Evolutionary conservation across 2,113 vertebrate species (phyloP).

Genomic region (Paratilapia polleni): DNA sequence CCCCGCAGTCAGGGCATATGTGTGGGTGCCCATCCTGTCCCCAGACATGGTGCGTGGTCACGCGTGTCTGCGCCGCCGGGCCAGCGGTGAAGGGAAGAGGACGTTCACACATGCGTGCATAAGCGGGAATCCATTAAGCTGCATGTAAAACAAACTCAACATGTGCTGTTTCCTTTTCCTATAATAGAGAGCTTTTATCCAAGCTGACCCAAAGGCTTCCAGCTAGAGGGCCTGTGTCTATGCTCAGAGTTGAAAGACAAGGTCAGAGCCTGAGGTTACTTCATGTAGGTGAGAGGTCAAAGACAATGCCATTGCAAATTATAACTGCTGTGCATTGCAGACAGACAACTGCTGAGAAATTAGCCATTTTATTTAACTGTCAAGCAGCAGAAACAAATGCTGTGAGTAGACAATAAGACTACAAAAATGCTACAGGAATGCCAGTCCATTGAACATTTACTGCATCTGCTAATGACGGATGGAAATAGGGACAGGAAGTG

Average conservation of each 20-base stretch:
- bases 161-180: slow-evolving; percentile 75
- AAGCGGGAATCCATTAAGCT: slow-evolving; percentile 74
- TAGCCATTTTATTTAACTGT: neutral
- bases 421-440: neutral
- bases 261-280: slow-evolving; percentile 43
- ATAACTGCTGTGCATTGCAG: neutral
- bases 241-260: slow-evolving; percentile 53
- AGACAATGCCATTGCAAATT: slow-evolving; percentile 30
- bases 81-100: slow-evolving; percentile 55
- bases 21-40: slow-evolving; percentile 68
- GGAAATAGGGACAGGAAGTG: neutral
- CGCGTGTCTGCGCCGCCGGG: slow-evolving; percentile 39
- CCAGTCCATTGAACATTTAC: neutral
- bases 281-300: slow-evolving; percentile 65
- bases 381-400: neutral
- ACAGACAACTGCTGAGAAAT: neutral
- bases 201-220: slow-evolving; percentile 51
- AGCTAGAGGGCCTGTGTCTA: slow-evolving; percentile 32
- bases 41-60: slow-evolving; percentile 50
- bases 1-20: slow-evolving; percentile 34
- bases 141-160: slow-evolving; percentile 77
- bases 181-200: slow-evolving; percentile 65
- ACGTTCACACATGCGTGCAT: slow-evolving; percentile 70
- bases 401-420: neutral
- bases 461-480: neutral